A percentile compares a stretch with the other conserved stretches of the same genome.
phyloP scores from a whole-genome alignment of 1,140 invertebrate genomes.

The Cardiocondyla obscurior region DNA sequence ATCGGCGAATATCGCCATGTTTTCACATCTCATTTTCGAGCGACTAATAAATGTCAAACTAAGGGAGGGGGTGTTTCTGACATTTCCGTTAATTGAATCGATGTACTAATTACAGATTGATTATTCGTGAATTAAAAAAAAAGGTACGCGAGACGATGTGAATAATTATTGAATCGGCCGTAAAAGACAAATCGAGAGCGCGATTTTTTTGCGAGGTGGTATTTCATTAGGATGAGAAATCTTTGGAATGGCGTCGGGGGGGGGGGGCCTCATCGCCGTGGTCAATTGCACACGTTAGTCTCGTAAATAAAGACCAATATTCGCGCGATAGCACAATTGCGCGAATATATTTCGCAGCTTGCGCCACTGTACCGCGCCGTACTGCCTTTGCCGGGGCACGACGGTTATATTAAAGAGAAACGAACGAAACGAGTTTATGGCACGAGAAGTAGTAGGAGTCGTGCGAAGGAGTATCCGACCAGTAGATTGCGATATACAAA shows the following conservation, averaged over 20 bases:
- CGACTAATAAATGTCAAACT: background rate
- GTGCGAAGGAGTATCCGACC: conserved; percentile 22
- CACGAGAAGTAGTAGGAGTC: background rate
- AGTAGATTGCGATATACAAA: conserved; percentile 44
- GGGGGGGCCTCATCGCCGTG: background rate
- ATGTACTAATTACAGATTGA: background rate
- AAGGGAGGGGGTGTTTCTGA: background rate
- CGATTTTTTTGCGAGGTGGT: too few relatives aligned
- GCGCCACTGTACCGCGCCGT: background rate
- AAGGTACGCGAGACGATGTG: background rate
- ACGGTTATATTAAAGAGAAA: conserved; percentile 33
- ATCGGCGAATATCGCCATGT: background rate
- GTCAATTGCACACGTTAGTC: background rate
- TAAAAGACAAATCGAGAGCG: background rate
- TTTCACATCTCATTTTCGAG: background rate
- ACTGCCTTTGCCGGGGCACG: background rate
- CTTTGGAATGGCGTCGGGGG: too few relatives aligned
- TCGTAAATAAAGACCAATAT: conserved; percentile 7
- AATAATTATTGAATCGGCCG: background rate
- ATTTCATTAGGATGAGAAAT: too few relatives aligned
- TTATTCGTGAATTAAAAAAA: background rate
- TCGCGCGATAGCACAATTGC: conserved; percentile 6
- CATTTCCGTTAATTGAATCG: background rate
- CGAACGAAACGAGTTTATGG: conserved; percentile 10
- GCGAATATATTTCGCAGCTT: conserved; percentile 8